These are phyloP conservation scores for Hydra vulgaris DNA, from an alignment of 30 jellyfish, hydroid and myxozoan species.

Conservation along the genomic window DNA sequence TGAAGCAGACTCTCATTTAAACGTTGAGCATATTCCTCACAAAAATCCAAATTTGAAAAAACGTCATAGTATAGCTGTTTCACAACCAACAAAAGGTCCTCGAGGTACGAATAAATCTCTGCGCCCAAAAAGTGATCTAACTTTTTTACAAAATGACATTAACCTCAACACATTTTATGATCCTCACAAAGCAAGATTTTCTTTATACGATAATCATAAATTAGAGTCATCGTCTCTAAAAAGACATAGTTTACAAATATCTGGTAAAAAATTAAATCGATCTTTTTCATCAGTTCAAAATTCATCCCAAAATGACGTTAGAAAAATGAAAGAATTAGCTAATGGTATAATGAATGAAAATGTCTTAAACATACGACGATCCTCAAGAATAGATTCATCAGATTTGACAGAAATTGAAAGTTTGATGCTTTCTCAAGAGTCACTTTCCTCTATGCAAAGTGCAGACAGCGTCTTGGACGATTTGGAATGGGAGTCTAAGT, in stretches of 20 bases:
- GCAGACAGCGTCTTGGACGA: slow-evolving; percentile 26
- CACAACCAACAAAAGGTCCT: slow-evolving; percentile 6
- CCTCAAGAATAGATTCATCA: slow-evolving; percentile 16
- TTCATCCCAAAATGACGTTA: background rate
- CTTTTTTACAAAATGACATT: background rate
- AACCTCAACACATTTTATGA: background rate
- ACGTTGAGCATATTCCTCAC: slow-evolving; percentile 10
- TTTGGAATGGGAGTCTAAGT: slow-evolving; percentile 24
- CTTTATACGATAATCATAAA: too few species aligned
- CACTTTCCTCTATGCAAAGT: background rate
- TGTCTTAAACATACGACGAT: slow-evolving; percentile 13
- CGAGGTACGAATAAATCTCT: background rate
- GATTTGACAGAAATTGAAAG: slow-evolving; percentile 15
- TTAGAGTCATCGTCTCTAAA: too few species aligned
- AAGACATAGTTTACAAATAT: background rate
- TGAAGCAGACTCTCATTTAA: background rate
- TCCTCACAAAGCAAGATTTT: background rate
- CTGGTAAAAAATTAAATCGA: background rate
- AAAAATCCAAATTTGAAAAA: background rate
- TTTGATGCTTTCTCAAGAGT: slow-evolving; percentile 15
- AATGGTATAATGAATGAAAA: background rate
- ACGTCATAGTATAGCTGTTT: slow-evolving; percentile 24
- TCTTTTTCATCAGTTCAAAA: background rate
- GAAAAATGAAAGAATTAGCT: too few species aligned
- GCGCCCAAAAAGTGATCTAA: background rate